Evolutionary conservation across 1,140 invertebrate species (phyloP).

Genomic region (Hyposmocoma kahamanoa): DNA sequence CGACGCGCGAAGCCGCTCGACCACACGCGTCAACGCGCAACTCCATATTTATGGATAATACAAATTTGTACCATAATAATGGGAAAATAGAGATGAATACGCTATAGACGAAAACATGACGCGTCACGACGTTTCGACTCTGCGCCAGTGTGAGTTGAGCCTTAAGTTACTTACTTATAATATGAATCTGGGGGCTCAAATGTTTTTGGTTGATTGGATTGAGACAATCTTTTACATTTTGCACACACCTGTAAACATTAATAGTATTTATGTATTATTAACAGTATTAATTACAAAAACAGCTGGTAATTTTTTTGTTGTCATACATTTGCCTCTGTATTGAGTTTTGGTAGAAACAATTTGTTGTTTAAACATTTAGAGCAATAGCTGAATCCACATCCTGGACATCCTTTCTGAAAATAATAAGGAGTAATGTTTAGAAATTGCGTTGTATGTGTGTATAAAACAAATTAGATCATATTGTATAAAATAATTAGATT

Average conservation of each 20-base stretch:
- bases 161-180: conserved; percentile 69
- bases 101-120: no score
- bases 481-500: no score
- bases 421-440: conserved; percentile 4
- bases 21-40: no score
- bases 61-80: no score
- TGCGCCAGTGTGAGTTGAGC: no score
- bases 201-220: conserved; percentile 19
- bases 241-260: conserved; percentile 46
- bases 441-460: conserved; percentile 1
- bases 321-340: conserved; percentile 52
- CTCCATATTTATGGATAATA: no score
- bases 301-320: neutral
- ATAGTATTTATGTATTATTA: conserved; percentile 6
- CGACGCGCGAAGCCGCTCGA: no score
- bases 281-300: neutral
- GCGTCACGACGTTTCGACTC: no score
- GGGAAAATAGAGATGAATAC: no score
- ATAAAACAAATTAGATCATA: neutral
- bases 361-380: conserved; percentile 76
- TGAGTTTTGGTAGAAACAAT: conserved; percentile 66
- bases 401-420: conserved; percentile 76
- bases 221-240: conserved; percentile 45
- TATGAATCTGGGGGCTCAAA: conserved; percentile 66
- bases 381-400: conserved; percentile 79